These are phyloP conservation scores for Lophotis ruficrista DNA, from an alignment of 2,113 vertebrate species.

Conservation along the genomic window DNA sequence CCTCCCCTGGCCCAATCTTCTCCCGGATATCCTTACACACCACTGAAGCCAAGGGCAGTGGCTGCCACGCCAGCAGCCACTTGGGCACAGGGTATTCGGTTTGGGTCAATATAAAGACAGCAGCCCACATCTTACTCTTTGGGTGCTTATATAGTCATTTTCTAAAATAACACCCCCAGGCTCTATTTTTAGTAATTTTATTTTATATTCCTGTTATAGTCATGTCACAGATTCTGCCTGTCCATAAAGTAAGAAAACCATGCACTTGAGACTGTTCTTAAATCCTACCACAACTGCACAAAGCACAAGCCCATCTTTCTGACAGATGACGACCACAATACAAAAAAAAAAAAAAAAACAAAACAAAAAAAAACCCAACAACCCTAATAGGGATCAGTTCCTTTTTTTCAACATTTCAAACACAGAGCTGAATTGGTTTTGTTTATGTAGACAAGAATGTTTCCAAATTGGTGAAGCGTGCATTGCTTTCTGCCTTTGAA, in stretches of 20 bases:
- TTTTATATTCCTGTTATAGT: background rate
- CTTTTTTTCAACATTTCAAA: background rate
- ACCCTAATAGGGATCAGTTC: background rate
- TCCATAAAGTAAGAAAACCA: background rate
- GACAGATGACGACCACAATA: background rate
- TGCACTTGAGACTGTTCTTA: background rate
- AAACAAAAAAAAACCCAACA: background rate
- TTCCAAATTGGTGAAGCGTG: background rate
- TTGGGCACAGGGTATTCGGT: background rate
- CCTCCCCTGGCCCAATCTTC: background rate
- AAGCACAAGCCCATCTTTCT: background rate
- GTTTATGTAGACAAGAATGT: background rate
- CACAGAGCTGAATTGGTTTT: background rate
- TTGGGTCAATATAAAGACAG: background rate
- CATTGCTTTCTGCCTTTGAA: background rate
- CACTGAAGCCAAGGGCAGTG: background rate
- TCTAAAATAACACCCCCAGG: background rate
- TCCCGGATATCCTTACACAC: background rate
- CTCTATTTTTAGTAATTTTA: background rate
- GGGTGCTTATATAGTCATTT: background rate
- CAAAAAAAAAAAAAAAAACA: background rate
- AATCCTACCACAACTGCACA: background rate
- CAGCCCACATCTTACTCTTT: background rate
- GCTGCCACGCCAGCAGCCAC: background rate
- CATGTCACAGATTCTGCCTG: background rate